Percentiles rank a stretch among this genome's conserved stretches.
Conservation (phyloP, 2,797 vertebrate genomes). For the Rhodeus uyekii region DNA sequence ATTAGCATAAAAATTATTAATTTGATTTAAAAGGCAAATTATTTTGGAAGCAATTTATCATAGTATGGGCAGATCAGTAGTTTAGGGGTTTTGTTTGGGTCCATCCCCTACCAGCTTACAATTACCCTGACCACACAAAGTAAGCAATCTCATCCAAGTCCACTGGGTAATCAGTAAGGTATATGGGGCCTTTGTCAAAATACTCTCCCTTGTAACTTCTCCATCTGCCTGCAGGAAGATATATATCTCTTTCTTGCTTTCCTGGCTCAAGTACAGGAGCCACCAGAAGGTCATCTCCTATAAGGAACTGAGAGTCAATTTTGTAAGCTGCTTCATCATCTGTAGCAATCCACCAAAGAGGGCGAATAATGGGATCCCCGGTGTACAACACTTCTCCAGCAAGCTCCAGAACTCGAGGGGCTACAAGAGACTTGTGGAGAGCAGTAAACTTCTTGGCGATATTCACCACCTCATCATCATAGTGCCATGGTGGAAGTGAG, state of each 20-base stretch:
- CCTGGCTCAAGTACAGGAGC: constrained; percentile 91
- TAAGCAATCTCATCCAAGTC: constrained; percentile 89
- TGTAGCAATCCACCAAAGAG: constrained; percentile 95
- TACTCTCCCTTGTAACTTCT: constrained; percentile 89
- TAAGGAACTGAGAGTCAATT: constrained; percentile 94
- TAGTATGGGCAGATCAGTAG: background rate
- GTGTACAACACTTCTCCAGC: constrained; percentile 85
- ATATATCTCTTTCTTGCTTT: constrained; percentile 91
- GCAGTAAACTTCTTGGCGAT: constrained; percentile 87
- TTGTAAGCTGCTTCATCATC: constrained; percentile 84
- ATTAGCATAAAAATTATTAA: too few species aligned
- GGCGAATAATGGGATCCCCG: constrained; percentile 90
- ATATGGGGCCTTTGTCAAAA: constrained; percentile 84
- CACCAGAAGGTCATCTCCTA: constrained; percentile 92
- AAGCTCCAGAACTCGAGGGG: constrained; percentile 87
- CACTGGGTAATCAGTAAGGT: constrained; percentile 88
- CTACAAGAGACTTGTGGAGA: constrained; percentile 86
- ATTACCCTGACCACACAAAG: constrained; percentile 74
- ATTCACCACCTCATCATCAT: constrained; percentile 85
- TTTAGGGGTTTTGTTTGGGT: background rate
- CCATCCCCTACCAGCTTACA: background rate
- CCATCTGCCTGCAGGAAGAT: constrained; percentile 90
- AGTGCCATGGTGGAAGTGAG: constrained; percentile 92
- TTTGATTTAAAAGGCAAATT: background rate
- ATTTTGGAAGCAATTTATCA: background rate